Evolutionary conservation across 2,888 invertebrate genomes (phyloP).

Genomic region (Drymonia ruficornis): DNA sequence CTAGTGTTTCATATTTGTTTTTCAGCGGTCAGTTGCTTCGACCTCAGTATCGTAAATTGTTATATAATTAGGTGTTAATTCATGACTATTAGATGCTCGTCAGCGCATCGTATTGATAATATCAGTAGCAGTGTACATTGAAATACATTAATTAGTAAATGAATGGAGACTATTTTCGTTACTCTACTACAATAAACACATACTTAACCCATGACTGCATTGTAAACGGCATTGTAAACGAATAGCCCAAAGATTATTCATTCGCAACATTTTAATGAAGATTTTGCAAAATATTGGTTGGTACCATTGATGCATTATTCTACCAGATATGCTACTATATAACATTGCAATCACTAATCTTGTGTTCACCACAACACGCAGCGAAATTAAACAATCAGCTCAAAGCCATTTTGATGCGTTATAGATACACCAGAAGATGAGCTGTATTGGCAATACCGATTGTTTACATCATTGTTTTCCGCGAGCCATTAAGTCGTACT

Average conservation of each 20-base stretch:
- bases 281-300: too few relatives aligned
- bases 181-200: background rate
- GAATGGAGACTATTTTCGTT: background rate
- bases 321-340: too few relatives aligned
- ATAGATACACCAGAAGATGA: too few relatives aligned
- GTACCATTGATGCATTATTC: too few relatives aligned
- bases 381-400: too few relatives aligned
- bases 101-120: too few relatives aligned
- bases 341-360: too few relatives aligned
- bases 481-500: too few relatives aligned
- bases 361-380: too few relatives aligned
- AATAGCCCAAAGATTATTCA: background rate
- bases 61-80: background rate
- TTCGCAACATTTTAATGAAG: background rate
- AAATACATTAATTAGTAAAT: background rate
- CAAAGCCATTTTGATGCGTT: too few relatives aligned
- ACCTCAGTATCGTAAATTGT: background rate
- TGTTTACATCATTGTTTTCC: too few relatives aligned
- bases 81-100: background rate
- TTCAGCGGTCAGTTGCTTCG: background rate
- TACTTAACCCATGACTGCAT: background rate
- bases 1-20: conserved; percentile 2
- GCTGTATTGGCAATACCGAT: too few relatives aligned
- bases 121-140: background rate
- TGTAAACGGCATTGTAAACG: background rate